phyloP scores from a whole-genome alignment of 2,888 invertebrate species.

The Aporophyla lueneburgensis region DNA sequence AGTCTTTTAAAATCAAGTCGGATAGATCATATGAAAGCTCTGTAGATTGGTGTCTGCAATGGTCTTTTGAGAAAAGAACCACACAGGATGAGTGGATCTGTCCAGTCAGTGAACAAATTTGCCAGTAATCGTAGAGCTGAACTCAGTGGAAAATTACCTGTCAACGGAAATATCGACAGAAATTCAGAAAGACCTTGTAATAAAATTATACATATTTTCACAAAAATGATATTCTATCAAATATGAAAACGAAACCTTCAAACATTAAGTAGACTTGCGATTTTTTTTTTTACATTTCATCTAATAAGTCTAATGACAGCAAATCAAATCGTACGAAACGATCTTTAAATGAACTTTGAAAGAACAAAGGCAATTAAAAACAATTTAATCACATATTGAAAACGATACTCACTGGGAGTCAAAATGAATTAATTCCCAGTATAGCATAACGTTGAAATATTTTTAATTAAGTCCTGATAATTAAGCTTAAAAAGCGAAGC shows the following conservation, averaged over 20 bases:
- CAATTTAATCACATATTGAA: slow-evolving; percentile 10
- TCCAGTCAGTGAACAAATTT: too few relatives aligned
- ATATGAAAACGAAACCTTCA: neutral
- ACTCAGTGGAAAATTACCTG: too few relatives aligned
- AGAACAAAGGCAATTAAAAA: neutral
- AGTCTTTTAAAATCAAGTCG: too few relatives aligned
- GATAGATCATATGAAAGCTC: too few relatives aligned
- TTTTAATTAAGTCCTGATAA: slow-evolving; percentile 47
- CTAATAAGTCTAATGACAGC: neutral
- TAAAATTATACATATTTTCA: too few relatives aligned
- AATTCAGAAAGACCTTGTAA: neutral
- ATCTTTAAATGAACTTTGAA: neutral
- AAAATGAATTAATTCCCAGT: slow-evolving; percentile 8
- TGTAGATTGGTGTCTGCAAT: too few relatives aligned
- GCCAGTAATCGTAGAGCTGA: too few relatives aligned
- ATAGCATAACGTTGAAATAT: slow-evolving; percentile 14
- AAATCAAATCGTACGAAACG: neutral
- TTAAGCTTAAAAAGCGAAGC: slow-evolving; percentile 34
- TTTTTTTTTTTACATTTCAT: neutral
- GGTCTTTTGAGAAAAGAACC: too few relatives aligned
- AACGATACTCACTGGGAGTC: neutral
- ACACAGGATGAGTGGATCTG: too few relatives aligned
- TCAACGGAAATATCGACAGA: neutral
- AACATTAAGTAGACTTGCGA: neutral
- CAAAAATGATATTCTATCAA: neutral